Evolutionary conservation across 2,797 vertebrate genomes (phyloP).

Genomic region (Lepilemur septentrionalis): DNA sequence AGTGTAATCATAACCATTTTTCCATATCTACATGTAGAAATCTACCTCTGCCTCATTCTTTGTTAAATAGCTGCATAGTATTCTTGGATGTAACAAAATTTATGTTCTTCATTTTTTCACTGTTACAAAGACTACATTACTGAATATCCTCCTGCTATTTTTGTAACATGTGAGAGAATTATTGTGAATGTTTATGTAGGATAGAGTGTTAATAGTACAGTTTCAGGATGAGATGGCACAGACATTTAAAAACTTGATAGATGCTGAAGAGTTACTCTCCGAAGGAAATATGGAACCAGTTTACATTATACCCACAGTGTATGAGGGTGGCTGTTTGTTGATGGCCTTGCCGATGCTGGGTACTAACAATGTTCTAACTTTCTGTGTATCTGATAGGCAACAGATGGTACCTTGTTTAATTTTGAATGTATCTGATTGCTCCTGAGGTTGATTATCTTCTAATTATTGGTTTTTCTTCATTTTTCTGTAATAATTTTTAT

Average conservation of each 20-base stretch:
- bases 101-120: background rate
- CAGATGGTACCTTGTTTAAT: background rate
- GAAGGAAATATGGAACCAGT: background rate
- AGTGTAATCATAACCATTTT: background rate
- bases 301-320: background rate
- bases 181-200: background rate
- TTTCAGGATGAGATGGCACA: background rate
- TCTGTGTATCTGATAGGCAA: background rate
- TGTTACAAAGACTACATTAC: background rate
- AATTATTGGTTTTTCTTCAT: background rate
- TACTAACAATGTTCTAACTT: background rate
- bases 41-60: background rate
- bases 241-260: constrained; percentile 17
- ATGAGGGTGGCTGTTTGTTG: background rate
- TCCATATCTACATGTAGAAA: background rate
- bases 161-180: background rate
- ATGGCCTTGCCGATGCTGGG: background rate
- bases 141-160: background rate
- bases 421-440: background rate
- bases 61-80: background rate
- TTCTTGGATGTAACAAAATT: background rate
- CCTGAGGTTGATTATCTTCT: background rate
- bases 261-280: background rate
- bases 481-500: background rate
- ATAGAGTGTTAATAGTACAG: background rate